Evolutionary conservation across 2,888 invertebrate species (phyloP).

Genomic region (Acleris holmiana): DNA sequence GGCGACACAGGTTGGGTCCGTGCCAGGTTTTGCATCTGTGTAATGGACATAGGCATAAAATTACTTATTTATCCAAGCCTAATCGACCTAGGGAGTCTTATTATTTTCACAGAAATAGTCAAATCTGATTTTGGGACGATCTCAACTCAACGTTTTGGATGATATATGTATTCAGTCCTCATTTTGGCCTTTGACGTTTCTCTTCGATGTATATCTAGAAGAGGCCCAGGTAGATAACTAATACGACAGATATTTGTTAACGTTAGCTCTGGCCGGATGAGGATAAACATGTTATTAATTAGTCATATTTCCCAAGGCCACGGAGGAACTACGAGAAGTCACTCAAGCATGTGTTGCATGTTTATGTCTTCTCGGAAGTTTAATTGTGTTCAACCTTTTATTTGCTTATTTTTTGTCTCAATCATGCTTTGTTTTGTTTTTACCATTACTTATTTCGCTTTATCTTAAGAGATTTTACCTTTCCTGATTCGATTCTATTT

Average conservation of each 20-base stretch:
- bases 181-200: too few relatives aligned
- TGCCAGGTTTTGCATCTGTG: constrained; percentile 72
- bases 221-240: neutral
- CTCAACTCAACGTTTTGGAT: too few relatives aligned
- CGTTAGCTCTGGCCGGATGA: constrained; percentile 47
- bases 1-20: constrained; percentile 60
- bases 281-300: constrained; percentile 58
- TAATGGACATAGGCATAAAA: constrained; percentile 47
- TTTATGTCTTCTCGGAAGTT: constrained; percentile 52
- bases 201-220: too few relatives aligned
- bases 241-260: neutral
- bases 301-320: constrained; percentile 67
- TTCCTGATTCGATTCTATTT: too few relatives aligned
- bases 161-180: too few relatives aligned
- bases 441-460: too few relatives aligned
- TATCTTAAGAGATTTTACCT: too few relatives aligned
- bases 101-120: too few relatives aligned
- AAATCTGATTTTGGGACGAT: too few relatives aligned
- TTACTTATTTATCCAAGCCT: too few relatives aligned
- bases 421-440: neutral
- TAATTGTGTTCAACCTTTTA: neutral
- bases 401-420: neutral
- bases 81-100: too few relatives aligned
- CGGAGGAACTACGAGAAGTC: constrained; percentile 50
- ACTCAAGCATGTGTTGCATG: constrained; percentile 45